These are phyloP conservation scores for Campoletis raptor DNA, from an alignment of 2,888 invertebrate species.

Conservation along the genomic window DNA sequence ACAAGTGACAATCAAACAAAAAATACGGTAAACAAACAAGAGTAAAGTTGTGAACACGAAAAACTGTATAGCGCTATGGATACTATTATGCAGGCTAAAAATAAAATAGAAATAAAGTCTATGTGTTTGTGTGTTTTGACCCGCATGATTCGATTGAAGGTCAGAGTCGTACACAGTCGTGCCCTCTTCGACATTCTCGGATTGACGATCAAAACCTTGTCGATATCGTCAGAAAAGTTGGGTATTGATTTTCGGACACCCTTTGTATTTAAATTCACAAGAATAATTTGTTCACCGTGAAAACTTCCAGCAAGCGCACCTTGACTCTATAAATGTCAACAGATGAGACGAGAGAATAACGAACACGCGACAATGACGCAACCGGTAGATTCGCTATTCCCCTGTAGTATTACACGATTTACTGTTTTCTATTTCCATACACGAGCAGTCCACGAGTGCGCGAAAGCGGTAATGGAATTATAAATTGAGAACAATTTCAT, in stretches of 20 bases:
- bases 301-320: background rate
- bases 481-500: background rate
- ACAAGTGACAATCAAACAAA: too few species aligned
- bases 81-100: too few species aligned
- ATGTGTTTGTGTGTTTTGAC: too few species aligned
- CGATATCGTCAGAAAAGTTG: too few species aligned
- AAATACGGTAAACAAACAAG: too few species aligned
- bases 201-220: too few species aligned
- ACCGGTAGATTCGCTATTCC: background rate
- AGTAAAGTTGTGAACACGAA: too few species aligned
- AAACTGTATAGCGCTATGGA: too few species aligned
- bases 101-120: too few species aligned
- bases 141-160: too few species aligned
- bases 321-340: conserved; percentile 11
- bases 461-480: conserved; percentile 1
- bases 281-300: conserved; percentile 9
- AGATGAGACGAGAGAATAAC: conserved; percentile 4
- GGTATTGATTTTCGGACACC: background rate
- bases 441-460: background rate
- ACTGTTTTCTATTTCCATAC: conserved; percentile 10
- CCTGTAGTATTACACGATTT: background rate
- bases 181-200: too few species aligned
- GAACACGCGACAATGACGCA: conserved; percentile 34
- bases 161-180: too few species aligned
- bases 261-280: background rate